A percentile compares a stretch with the other conserved stretches of the same genome.
Conservation (phyloP, 2,113 vertebrate species). For the Paratilapia polleni region DNA sequence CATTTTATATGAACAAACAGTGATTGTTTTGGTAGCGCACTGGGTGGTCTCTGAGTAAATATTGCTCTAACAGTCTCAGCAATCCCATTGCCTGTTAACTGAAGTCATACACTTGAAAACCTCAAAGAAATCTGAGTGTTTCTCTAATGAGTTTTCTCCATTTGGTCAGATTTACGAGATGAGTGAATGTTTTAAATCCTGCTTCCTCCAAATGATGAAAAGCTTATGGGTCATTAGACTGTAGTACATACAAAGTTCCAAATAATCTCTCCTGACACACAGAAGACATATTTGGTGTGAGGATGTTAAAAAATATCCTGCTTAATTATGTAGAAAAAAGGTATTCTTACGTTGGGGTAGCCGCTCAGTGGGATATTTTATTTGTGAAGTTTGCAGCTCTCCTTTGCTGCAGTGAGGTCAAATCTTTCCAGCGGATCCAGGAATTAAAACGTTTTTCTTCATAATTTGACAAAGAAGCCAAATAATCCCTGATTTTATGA, state of each 20-base stretch:
- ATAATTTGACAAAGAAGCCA: slow-evolving; percentile 6
- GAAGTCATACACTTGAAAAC: slow-evolving; percentile 39
- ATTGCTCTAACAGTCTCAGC: slow-evolving; percentile 53
- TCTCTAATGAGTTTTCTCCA: slow-evolving; percentile 23
- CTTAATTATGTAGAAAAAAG: slow-evolving; percentile 44
- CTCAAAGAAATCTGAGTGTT: slow-evolving; percentile 30
- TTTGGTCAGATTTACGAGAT: slow-evolving; percentile 19
- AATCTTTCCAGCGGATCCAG: slow-evolving; percentile 47
- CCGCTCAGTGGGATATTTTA: slow-evolving; percentile 36
- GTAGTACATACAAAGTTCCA: not conserved
- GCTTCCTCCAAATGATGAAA: slow-evolving; percentile 60
- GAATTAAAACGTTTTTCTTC: not conserved
- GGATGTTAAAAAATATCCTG: slow-evolving; percentile 40
- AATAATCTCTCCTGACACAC: slow-evolving; percentile 7
- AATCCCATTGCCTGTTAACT: slow-evolving; percentile 39
- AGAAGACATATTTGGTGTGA: slow-evolving; percentile 26
- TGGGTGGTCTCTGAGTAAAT: slow-evolving; percentile 72
- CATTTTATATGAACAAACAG: slow-evolving; percentile 54
- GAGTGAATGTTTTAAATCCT: slow-evolving; percentile 15
- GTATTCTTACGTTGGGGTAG: slow-evolving; percentile 6
- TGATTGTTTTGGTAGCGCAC: slow-evolving; percentile 46
- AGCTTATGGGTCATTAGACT: slow-evolving; percentile 24
- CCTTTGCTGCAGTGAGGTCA: slow-evolving; percentile 42
- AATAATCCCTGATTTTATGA: not conserved
- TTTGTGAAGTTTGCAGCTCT: slow-evolving; percentile 7